Conservation (phyloP, 2,888 invertebrate genomes). For the Polydesmus complanatus region DNA sequence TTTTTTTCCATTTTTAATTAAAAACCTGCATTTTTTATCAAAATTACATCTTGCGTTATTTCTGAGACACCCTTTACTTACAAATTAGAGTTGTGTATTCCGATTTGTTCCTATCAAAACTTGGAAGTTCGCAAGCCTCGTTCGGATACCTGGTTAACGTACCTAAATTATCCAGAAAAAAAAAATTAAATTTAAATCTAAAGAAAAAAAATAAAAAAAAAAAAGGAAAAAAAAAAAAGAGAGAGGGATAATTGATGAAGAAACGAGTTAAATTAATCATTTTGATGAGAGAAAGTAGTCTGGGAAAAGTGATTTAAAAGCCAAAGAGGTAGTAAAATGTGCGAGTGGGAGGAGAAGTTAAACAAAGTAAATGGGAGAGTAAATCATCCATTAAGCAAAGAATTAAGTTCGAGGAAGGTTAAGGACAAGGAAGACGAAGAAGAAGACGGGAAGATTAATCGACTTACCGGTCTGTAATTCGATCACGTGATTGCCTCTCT, state of each 20-base stretch:
- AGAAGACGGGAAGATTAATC: background rate
- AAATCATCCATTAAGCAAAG: background rate
- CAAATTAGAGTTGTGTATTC: constrained; percentile 78
- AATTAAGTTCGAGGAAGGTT: background rate
- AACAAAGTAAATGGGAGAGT: background rate
- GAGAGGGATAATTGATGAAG: background rate
- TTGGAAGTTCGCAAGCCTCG: constrained; percentile 67
- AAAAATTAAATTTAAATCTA: too few relatives aligned
- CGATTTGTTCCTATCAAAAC: constrained; percentile 63
- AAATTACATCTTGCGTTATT: background rate
- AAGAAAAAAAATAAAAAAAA: background rate
- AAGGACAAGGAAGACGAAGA: background rate
- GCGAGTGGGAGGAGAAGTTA: background rate
- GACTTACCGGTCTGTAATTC: constrained; percentile 22
- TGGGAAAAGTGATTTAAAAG: background rate
- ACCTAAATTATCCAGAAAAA: too few relatives aligned
- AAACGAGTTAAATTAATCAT: background rate
- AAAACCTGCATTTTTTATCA: background rate
- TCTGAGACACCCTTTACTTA: constrained; percentile 39
- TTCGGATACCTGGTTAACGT: constrained; percentile 59
- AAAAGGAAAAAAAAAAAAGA: background rate
- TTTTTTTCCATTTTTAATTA: too few relatives aligned
- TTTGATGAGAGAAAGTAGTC: background rate
- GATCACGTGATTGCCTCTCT: constrained; percentile 22
- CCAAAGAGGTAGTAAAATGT: background rate